phyloP scores from a whole-genome alignment of 2,888 invertebrate genomes.

The Pterobdella sp. region DNA sequence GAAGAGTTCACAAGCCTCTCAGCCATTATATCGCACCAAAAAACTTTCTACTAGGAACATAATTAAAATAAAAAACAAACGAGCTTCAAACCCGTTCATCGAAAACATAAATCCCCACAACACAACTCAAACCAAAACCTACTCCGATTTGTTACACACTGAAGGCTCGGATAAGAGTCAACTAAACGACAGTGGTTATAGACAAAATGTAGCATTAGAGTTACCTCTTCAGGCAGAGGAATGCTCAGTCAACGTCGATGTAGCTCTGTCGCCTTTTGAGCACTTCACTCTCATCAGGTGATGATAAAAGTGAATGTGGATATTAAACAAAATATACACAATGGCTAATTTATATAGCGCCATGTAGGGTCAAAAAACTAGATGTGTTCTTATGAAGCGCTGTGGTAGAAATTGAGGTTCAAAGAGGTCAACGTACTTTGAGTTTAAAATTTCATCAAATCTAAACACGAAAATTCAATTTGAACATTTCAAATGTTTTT shows the following conservation, averaged over 20 bases:
- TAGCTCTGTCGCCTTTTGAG: slow-evolving; percentile 32
- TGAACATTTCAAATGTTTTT: too few relatives aligned
- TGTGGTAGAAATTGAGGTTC: too few relatives aligned
- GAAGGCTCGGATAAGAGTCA: not conserved
- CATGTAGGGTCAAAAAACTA: too few relatives aligned
- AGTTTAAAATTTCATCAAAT: too few relatives aligned
- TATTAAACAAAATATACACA: too few relatives aligned
- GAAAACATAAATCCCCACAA: not conserved
- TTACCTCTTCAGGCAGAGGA: not conserved
- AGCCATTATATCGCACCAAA: not conserved
- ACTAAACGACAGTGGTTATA: not conserved
- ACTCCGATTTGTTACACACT: not conserved
- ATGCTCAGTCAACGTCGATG: slow-evolving; percentile 34
- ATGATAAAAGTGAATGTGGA: too few relatives aligned
- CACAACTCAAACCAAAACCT: not conserved
- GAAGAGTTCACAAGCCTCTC: not conserved
- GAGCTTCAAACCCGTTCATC: not conserved
- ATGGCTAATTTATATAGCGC: too few relatives aligned
- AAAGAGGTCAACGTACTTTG: too few relatives aligned
- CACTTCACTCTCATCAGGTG: slow-evolving; percentile 30
- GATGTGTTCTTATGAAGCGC: too few relatives aligned
- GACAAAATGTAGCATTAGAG: not conserved
- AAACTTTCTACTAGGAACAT: not conserved
- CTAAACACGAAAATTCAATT: too few relatives aligned
- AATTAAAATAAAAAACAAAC: not conserved